A percentile compares a stretch with the other conserved stretches of the same genome.
Conservation (phyloP, 1,140 invertebrate genomes). For the Hyphantria cunea region DNA sequence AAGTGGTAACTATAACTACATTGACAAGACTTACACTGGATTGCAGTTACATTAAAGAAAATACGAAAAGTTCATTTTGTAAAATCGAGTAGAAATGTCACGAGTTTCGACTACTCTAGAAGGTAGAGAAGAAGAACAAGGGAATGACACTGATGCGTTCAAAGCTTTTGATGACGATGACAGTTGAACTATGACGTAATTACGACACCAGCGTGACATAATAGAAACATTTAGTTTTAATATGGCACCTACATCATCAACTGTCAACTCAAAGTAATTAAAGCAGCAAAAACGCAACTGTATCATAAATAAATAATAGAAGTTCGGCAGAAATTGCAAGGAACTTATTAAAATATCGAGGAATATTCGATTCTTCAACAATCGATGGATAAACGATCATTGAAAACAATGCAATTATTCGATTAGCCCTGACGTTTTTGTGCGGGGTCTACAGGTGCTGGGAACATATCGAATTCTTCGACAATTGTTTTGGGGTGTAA, state of each 20-base stretch:
- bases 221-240: background rate
- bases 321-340: slow-evolving; percentile 19
- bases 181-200: too few species aligned
- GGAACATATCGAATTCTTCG: slow-evolving; percentile 75
- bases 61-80: slow-evolving; percentile 9
- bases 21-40: slow-evolving; percentile 28
- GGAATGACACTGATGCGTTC: slow-evolving; percentile 5
- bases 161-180: background rate
- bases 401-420: slow-evolving; percentile 5
- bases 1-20: slow-evolving; percentile 31
- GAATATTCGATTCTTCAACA: slow-evolving; percentile 19
- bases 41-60: slow-evolving; percentile 26
- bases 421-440: slow-evolving; percentile 50
- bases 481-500: slow-evolving; percentile 79
- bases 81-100: slow-evolving; percentile 19
- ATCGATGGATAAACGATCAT: slow-evolving; percentile 11
- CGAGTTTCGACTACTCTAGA: slow-evolving; percentile 23
- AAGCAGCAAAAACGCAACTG: slow-evolving; percentile 8
- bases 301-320: slow-evolving; percentile 19
- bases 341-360: slow-evolving; percentile 27
- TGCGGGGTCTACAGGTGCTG: slow-evolving; percentile 46
- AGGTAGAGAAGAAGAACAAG: slow-evolving; percentile 26
- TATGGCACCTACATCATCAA: slow-evolving; percentile 7
- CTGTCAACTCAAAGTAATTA: slow-evolving; percentile 3
- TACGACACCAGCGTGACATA: background rate